These are phyloP conservation scores for Nycteola revayana DNA, from an alignment of 2,888 invertebrate species.

Conservation along the genomic window DNA sequence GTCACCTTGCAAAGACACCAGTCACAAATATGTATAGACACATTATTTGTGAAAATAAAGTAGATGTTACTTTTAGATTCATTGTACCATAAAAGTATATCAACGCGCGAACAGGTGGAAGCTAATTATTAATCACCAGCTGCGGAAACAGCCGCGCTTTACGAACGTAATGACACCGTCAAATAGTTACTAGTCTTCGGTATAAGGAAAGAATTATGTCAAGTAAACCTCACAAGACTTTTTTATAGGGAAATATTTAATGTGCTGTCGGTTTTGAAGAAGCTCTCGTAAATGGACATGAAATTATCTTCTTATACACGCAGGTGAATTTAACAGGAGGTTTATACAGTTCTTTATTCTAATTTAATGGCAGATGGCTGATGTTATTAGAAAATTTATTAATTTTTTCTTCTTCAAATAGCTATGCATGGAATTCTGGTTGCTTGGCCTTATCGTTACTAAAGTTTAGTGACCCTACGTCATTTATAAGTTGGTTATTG, in stretches of 20 bases:
- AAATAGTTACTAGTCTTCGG: conserved; percentile 43
- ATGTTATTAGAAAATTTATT: conserved; percentile 23
- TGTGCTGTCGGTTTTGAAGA: conserved; percentile 17
- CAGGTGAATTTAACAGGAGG: conserved; percentile 23
- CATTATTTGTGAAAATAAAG: conserved; percentile 14
- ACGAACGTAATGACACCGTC: conserved; percentile 49
- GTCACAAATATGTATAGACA: conserved; percentile 7
- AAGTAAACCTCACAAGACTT: conserved; percentile 31
- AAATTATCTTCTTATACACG: conserved; percentile 30
- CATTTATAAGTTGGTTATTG: no score
- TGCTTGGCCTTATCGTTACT: no score
- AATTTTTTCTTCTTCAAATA: no score
- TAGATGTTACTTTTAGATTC: conserved; percentile 17
- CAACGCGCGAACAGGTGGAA: conserved; percentile 59
- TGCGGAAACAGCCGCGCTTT: conserved; percentile 56
- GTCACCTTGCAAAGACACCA: neutral
- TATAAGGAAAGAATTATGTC: conserved; percentile 34
- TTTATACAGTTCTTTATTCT: conserved; percentile 15
- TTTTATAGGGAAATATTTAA: conserved; percentile 35
- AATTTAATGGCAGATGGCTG: conserved; percentile 21
- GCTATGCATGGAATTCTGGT: no score
- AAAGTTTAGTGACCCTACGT: no score
- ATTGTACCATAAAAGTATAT: conserved; percentile 40
- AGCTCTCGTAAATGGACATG: conserved; percentile 24
- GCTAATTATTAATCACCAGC: conserved; percentile 64